Conservation (phyloP, 2,888 invertebrate genomes). For the Pyrochroa serraticornis region DNA sequence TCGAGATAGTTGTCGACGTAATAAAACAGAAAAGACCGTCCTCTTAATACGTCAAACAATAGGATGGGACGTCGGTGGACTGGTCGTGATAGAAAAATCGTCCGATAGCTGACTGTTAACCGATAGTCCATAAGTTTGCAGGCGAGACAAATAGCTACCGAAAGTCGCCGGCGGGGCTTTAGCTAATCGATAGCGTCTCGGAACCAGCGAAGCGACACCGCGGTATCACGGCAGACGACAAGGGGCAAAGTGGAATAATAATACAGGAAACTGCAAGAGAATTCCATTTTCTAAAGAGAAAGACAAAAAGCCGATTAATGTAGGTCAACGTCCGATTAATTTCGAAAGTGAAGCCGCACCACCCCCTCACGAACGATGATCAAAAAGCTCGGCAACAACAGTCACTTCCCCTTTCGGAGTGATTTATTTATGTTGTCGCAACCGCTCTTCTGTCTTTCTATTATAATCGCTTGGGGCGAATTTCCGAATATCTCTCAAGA, state of each 20-base stretch:
- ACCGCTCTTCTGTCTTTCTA: constrained; percentile 42
- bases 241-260: not conserved
- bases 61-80: constrained; percentile 2
- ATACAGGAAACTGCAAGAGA: constrained; percentile 3
- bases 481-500: constrained; percentile 39
- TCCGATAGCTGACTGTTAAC: constrained; percentile 19
- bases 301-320: too few species aligned
- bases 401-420: constrained; percentile 1
- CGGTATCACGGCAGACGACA: constrained; percentile 8
- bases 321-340: too few species aligned
- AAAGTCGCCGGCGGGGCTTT: constrained; percentile 18
- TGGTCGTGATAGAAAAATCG: constrained; percentile 15
- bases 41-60: constrained; percentile 13
- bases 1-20: too few species aligned
- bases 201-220: constrained; percentile 13
- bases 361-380: too few species aligned
- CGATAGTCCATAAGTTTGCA: constrained; percentile 27
- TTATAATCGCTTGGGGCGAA: constrained; percentile 35
- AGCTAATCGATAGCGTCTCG: constrained; percentile 19
- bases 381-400: too few species aligned
- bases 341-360: too few species aligned
- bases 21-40: too few species aligned
- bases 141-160: constrained; percentile 26
- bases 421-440: constrained; percentile 41
- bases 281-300: not conserved